Base-by-base conservation (phyloP, 2,888 invertebrate genomes). In the Merodon equestris region DNA sequence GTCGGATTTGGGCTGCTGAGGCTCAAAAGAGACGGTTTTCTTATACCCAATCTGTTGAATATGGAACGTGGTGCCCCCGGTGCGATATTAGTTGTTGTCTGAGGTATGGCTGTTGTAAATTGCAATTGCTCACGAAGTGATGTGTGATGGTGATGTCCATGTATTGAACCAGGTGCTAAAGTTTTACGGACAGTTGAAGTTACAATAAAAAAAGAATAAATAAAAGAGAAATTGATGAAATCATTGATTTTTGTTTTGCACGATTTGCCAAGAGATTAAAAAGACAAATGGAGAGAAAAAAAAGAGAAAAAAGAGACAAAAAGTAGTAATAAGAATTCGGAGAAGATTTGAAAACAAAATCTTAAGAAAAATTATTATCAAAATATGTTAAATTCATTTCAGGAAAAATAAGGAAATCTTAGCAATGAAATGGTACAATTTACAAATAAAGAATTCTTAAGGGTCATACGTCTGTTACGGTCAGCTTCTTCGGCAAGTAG, bases 1-100 rank as follows among this genome's bases (percentile, higher is more conserved):
- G 89, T 84, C 83, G 86, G 86, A 84, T 87, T 87, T 90, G 91
- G 91, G 90, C 92, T 91, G 92, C 93, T 92, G 90, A 94, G 92
- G 91, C 94, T 94, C 90, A 94, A 91, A 90, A 94, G 92, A 89
- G 94, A 95, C 90, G 94, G 94, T 93, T 95, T 95, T 91, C 95
- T 93, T 91, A 95, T 94, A 92, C 94, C 94, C 91, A 95, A 92
- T 90, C 94, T 93, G 90, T 94, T 93, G 89, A 95, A 93, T 88
- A 95, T 92, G 85, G 94, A 93, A 85, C 93, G 92, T 72, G 91
- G 90, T 82, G 88, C 89, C 85, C 91, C 91, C 85, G 91, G 90
- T 87, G 85, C 84, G 89, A 90, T 87, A 89, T 88, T 89, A 58
- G 88, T 87, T 64, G 88, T 87, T 82, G 88, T 86, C 83, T 88